Base-by-base conservation (phyloP, 2,888 invertebrate genomes). In the Tinea pellionella region DNA sequence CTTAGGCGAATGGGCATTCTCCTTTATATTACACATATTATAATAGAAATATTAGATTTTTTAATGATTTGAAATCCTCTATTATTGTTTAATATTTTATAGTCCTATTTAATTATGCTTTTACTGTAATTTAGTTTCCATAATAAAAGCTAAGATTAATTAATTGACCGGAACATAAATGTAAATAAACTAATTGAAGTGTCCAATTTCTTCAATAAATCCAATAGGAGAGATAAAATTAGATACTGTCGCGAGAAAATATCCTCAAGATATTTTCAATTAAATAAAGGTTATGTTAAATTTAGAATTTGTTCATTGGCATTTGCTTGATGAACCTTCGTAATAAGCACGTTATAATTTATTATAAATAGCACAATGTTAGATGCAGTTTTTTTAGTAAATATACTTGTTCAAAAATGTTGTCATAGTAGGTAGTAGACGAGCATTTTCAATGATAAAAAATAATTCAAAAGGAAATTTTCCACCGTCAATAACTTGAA, bases 371-470 rank as follows among this genome's bases (percentile, higher is more conserved):
- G n/a, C n/a, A n/a, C n/a, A n/a, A n/a, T n/a, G n/a, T n/a, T n/a
- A n/a, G n/a, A n/a, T n/a, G n/a, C n/a, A n/a, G n/a, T n/a, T n/a
- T n/a, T n/a, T n/a, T n/a, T n/a, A n/a, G n/a, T n/a, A n/a, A n/a
- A n/a, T n/a, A n/a, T 77, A 75, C 78, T 77, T 79, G 82, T 85
- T 85, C 83, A 85, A 78, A 83, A 81, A 85, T 73, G 77, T 72
- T 78, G 73, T 69, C 67, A 77, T 76, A 78, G 77, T 72, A 73
- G 74, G 77, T 72, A 73, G 74, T 73, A 73, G 41, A 57, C 51
- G 37, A 75, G 75, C 75, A 69, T 74, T 79, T 84, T 82, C 77
- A 82, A 85, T 80, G 71, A 78, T 73, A 75, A 77, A 83, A 85
- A 62, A 84, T 58, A 83, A 79, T 78, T 77, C 70, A 74, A 78